Evolutionary conservation across 2,888 invertebrate species (phyloP), one percentile per base, ranked within the genome.

Genomic region (Rhopalosiphum nymphaeae): DNA sequence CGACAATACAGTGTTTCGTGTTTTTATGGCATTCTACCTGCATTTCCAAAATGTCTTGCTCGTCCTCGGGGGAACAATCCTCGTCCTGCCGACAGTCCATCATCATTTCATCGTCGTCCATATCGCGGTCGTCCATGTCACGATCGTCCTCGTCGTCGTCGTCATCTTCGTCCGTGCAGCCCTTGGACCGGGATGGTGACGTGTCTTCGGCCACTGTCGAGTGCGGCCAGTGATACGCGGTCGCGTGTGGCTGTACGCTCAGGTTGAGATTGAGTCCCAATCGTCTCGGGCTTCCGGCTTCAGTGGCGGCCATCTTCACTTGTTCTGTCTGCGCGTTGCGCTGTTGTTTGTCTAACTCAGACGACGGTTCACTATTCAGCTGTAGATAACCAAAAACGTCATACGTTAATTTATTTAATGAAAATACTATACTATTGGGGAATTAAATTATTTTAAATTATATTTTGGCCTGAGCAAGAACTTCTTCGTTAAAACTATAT

Each of bases 291-390:
- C 93, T 94, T 29, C 93, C 93, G 46, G 90, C 90, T 49, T 94
- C 93, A 9, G 93, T 86, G n/a, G 93, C 93, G 25, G 93, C 93
- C 93, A 94, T 94, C 67, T 90, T 94, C 29, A 61, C 86, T 94
- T 46, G 93, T 84, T 85, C 89, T 29, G 93, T 89, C 16, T 46
- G 25, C n/a, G 44, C 57, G 56, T 53, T 91, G n/a, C 44, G 85
- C 21, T 53, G 44, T 36, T 86, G 89, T 26, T 89, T 93, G 0
- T 94, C 93, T 44, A 91, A 85, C 36, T 94, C 93, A 36, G 93
- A 21, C 53, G 93, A 42, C 42, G 93, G 86, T 86, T 94, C 93
- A 90, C 93, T 94, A 94, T 94, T 94, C 85, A 94, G 93, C 93
- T 94, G 86, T 9, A 9, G 9, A 85, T 57, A 86, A 26, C 0